These are phyloP conservation scores for Ryuthela nishihirai DNA, from an alignment of 2,888 invertebrate genomes.

Conservation along the genomic window DNA sequence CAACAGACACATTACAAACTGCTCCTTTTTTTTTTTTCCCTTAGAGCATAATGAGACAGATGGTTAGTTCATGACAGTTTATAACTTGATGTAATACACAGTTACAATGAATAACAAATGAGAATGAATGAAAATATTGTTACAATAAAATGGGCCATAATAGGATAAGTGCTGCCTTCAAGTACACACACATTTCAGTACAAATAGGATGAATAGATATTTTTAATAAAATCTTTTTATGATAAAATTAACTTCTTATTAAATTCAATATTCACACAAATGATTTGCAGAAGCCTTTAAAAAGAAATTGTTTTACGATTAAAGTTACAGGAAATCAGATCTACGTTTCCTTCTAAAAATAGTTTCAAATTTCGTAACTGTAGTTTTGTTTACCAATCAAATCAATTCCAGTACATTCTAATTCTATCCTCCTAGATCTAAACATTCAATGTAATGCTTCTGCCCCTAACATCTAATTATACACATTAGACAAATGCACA, in stretches of 20 bases:
- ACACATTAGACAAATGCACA: conserved; percentile 33
- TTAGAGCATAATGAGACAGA: no score
- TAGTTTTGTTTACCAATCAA: conserved; percentile 9
- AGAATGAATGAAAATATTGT: no score
- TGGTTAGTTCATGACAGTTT: no score
- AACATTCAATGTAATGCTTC: conserved; percentile 6
- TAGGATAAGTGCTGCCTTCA: no score
- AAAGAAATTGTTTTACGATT: conserved; percentile 5
- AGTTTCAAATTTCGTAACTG: conserved; percentile 2
- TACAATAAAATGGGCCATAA: no score
- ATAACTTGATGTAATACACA: no score
- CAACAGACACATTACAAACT: no score
- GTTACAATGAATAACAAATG: no score
- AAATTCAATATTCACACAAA: conserved; percentile 1
- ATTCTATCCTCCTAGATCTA: conserved; percentile 16
- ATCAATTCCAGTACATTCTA: conserved; percentile 12
- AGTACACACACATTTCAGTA: conserved; percentile 2
- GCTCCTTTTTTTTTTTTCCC: no score
- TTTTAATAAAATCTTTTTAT: conserved; percentile 19
- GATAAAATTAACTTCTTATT: conserved; percentile 20
- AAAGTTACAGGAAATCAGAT: conserved; percentile 17
- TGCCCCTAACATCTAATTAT: conserved; percentile 27
- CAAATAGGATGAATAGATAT: conserved; percentile 6
- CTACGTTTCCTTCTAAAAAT: conserved; percentile 22
- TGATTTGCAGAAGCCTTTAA: conserved; percentile 4